Conservation (phyloP, 2,113 vertebrate species). For the Ariopsis seemanni region DNA sequence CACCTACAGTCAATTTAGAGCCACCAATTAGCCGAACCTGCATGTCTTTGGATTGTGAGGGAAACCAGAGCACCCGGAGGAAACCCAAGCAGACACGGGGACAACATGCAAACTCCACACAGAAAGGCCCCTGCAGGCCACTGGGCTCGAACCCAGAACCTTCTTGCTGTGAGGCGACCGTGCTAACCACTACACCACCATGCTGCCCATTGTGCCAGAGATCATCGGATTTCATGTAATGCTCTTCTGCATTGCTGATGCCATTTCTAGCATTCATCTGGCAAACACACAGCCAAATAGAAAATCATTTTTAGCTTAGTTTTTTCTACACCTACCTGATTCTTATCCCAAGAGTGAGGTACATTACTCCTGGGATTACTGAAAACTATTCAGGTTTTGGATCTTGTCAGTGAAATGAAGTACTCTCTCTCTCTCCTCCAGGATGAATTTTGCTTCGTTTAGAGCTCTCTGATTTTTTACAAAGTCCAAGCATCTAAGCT, state of each 20-base stretch:
- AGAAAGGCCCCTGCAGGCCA: too few relatives aligned
- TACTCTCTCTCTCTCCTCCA: conserved; percentile 22
- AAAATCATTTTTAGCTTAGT: background rate
- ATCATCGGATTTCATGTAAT: background rate
- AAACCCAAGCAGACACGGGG: too few relatives aligned
- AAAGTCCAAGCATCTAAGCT: conserved; percentile 44
- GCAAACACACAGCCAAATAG: conserved; percentile 1
- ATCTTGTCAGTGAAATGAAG: conserved; percentile 9
- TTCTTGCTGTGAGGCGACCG: too few relatives aligned
- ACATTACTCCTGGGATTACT: conserved; percentile 11
- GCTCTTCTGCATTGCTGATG: background rate
- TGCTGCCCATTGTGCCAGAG: background rate
- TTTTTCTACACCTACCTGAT: background rate
- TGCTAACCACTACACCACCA: too few relatives aligned
- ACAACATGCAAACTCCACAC: too few relatives aligned
- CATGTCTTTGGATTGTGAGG: too few relatives aligned
- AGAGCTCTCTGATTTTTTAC: conserved; percentile 46
- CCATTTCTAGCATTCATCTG: background rate
- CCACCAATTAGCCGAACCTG: too few relatives aligned
- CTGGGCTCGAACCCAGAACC: too few relatives aligned
- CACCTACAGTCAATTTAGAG: too few relatives aligned
- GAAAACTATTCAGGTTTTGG: conserved; percentile 6
- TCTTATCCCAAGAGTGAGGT: conserved; percentile 2
- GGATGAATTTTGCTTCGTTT: conserved; percentile 30
- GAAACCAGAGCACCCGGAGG: too few relatives aligned